phyloP scores from a whole-genome alignment of 2,888 invertebrate genomes.

The Aphodius granarius region DNA sequence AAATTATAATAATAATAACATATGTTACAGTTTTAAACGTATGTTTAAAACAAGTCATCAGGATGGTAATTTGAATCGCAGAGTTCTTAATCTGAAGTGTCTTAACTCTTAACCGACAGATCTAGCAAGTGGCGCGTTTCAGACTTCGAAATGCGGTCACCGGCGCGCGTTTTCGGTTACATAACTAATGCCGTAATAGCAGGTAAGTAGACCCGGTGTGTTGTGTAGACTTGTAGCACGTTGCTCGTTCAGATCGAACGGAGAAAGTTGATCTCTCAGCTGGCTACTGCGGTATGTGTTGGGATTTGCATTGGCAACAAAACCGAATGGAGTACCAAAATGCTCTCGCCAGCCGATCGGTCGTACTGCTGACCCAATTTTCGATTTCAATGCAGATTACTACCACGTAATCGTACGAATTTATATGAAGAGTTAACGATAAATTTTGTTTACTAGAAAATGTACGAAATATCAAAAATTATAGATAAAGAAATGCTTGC shows the following conservation, averaged over 20 bases:
- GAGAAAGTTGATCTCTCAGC: conserved; percentile 7
- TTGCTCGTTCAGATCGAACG: neutral
- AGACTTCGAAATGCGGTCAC: conserved; percentile 3
- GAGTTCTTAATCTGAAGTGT: neutral
- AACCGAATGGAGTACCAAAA: neutral
- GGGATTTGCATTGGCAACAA: neutral
- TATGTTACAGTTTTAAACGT: no score
- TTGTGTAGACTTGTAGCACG: neutral
- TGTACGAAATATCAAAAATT: no score
- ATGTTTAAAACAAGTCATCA: neutral
- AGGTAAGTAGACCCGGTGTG: neutral
- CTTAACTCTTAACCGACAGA: neutral
- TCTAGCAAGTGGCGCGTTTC: neutral
- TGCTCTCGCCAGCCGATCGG: neutral
- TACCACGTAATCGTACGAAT: neutral
- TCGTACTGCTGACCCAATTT: conserved; percentile 8
- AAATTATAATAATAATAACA: no score
- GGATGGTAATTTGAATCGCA: neutral
- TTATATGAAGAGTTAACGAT: neutral
- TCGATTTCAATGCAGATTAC: conserved; percentile 1
- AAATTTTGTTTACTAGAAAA: no score
- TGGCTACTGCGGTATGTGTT: neutral
- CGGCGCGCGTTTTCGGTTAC: conserved; percentile 1
- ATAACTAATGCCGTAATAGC: conserved; percentile 9
- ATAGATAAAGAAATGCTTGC: no score